Conservation (phyloP, 2,888 invertebrate species). For the Plusia festucae region DNA sequence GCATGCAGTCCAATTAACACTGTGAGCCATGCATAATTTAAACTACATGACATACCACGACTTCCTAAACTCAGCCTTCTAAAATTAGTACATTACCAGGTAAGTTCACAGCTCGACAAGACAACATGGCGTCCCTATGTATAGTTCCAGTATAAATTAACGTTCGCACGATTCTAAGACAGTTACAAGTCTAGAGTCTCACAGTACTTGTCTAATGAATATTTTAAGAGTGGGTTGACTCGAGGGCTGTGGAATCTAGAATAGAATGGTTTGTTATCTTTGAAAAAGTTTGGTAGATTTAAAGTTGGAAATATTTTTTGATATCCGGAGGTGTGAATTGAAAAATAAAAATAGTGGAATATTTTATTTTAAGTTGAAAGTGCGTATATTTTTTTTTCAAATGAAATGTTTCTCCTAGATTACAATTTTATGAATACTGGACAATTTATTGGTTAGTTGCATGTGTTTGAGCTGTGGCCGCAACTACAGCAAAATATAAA, state of each 20-base stretch:
- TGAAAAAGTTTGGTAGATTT: neutral
- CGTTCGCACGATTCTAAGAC: slow-evolving; percentile 28
- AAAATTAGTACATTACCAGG: slow-evolving; percentile 41
- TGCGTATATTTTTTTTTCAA: no score
- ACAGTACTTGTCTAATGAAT: slow-evolving; percentile 50
- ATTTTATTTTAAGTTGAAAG: no score
- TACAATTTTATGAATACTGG: no score
- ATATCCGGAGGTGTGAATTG: neutral
- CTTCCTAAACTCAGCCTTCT: slow-evolving; percentile 18
- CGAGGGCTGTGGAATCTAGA: slow-evolving; percentile 8
- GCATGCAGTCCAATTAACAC: neutral
- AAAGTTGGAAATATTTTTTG: neutral
- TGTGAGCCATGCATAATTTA: slow-evolving; percentile 14
- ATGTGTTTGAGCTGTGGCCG: neutral
- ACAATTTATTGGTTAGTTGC: no score
- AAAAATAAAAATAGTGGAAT: no score
- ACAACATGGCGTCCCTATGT: slow-evolving; percentile 39
- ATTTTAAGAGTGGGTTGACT: slow-evolving; percentile 44
- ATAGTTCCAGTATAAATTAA: slow-evolving; percentile 48
- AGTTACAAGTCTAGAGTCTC: slow-evolving; percentile 50
- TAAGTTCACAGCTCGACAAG: slow-evolving; percentile 30
- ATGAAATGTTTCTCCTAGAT: no score
- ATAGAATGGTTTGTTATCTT: slow-evolving; percentile 20
- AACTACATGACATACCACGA: slow-evolving; percentile 1
- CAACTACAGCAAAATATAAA: neutral